Base-by-base conservation (phyloP, 2,113 vertebrate species). In the Colossoma macropomum region DNA sequence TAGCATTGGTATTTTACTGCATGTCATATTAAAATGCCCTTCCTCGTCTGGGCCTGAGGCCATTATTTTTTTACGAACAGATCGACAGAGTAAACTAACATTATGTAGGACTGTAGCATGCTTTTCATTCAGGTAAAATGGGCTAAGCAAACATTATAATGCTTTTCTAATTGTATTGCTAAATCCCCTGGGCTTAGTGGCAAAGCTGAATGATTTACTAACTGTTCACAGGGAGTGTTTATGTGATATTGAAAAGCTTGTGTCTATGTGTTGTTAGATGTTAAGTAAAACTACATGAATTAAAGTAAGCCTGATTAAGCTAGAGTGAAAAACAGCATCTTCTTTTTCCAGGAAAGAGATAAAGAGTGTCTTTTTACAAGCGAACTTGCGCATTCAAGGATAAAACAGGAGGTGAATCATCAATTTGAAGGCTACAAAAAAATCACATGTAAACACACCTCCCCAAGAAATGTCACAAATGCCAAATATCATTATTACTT, bases 131-230 rank as follows among this genome's bases (percentile, higher is more conserved):
- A 41, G 2, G 13, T 81, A 28, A 73, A 66, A 66, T 54, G 0
- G 32, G 8, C 17, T 28, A 41, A 59, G 62, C 62, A 75, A 81
- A 76, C 11, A 75, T 45, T 54, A 66, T 23, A 82, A 27, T n/a
- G 1, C n/a, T 41, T 76, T 56, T 27, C 48, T 82, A 82, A 68
- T 56, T 75, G 70, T 23, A 56, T n/a, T 54, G 60, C 25, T 65
- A 75, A 75, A 27, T 63, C 63, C 21, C 27, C n/a, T 27, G 62
- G 30, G 71, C 45, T 82, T 75, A 75, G 60, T 13, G 4, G 63
- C 28, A 75, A 32, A 13, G 65, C 66, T 76, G 52, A 75, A 76
- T 70, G 62, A 63, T 80, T 70, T 68, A 60, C 56, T 38, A 19
- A 8, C 48, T 56, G 34, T 30, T 54, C 30, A 66, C 48, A 23